Base-by-base conservation (phyloP, 2,888 invertebrate species). In the Orthonychiurus folsomi region DNA sequence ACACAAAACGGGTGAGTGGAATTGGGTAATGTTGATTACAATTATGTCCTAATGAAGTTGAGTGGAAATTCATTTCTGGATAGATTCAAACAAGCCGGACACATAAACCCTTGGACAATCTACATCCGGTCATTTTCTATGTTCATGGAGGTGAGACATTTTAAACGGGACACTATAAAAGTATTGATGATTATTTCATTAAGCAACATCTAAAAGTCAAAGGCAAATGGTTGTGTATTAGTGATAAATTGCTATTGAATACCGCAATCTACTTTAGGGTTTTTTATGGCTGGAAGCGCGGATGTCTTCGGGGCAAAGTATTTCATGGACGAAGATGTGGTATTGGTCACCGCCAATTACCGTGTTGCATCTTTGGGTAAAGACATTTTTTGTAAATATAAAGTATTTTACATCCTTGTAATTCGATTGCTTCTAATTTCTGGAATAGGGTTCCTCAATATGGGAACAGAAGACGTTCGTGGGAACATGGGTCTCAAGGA, bases 111-210 rank as follows among this genome's bases (percentile, higher is more conserved):
- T 15, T 37, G 15, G 37, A 37, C 37, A 37, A 52, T 9, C n/a
- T 52, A 21, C 5, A 52, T 20, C 52, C 52, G 5, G 52, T 52
- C 21, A 52, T 52, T 21, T 52, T 12, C 20, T 52, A 52, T 23
- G 20, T 52, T n/a, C 52, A 52, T n/a, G 52, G 52, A 12, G 52
- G 52, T 37, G n/a, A n/a, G n/a, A n/a, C n/a, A n/a, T n/a, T n/a
- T n/a, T n/a, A n/a, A n/a, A n/a, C n/a, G n/a, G n/a, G n/a, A n/a
- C n/a, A n/a, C n/a, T n/a, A n/a, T n/a, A n/a, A n/a, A n/a, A n/a
- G n/a, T n/a, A n/a, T n/a, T n/a, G n/a, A n/a, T n/a, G n/a, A n/a
- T n/a, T n/a, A n/a, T n/a, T n/a, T n/a, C n/a, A n/a, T n/a, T n/a
- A n/a, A n/a, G n/a, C n/a, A n/a, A n/a, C n/a, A n/a, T n/a, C n/a